These are phyloP conservation scores for Oreochromis aureus DNA, from an alignment of 2,113 vertebrate genomes.

Conservation along the genomic window DNA sequence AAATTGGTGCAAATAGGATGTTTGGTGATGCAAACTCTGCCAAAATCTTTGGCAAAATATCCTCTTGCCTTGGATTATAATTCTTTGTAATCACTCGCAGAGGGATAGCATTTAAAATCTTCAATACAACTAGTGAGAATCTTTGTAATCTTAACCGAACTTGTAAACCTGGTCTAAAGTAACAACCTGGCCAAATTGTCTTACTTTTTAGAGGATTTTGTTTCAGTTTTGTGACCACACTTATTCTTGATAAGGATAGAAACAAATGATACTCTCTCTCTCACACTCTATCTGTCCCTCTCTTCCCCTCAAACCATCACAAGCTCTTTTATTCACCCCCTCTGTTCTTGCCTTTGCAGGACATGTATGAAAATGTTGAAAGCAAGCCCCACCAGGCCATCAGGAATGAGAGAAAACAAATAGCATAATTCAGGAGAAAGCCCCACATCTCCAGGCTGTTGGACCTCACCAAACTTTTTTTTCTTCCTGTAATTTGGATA, in stretches of 20 bases:
- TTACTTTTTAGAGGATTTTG: neutral
- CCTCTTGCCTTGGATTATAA: neutral
- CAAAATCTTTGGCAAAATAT: neutral
- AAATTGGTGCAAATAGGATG: neutral
- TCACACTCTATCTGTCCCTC: neutral
- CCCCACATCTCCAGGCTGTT: conserved; percentile 36
- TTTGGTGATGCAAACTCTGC: neutral
- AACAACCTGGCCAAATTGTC: neutral
- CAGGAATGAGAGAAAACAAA: conserved; percentile 58
- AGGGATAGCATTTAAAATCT: neutral
- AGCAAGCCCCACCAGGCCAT: conserved; percentile 52
- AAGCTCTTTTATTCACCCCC: neutral
- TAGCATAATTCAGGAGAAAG: conserved; percentile 70
- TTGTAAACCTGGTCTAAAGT: neutral
- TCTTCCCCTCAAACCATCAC: neutral
- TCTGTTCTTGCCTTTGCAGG: conserved; percentile 38
- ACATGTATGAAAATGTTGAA: conserved; percentile 62
- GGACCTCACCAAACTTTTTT: neutral
- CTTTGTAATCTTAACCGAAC: neutral
- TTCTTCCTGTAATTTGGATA: conserved; percentile 18
- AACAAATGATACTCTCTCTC: neutral
- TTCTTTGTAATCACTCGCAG: neutral
- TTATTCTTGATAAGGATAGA: neutral
- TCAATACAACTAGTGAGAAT: neutral
- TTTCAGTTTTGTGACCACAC: neutral